Evolutionary conservation across 64 coral and sea anemone genomes (phyloP).

Genomic region (Montipora foliosa): DNA sequence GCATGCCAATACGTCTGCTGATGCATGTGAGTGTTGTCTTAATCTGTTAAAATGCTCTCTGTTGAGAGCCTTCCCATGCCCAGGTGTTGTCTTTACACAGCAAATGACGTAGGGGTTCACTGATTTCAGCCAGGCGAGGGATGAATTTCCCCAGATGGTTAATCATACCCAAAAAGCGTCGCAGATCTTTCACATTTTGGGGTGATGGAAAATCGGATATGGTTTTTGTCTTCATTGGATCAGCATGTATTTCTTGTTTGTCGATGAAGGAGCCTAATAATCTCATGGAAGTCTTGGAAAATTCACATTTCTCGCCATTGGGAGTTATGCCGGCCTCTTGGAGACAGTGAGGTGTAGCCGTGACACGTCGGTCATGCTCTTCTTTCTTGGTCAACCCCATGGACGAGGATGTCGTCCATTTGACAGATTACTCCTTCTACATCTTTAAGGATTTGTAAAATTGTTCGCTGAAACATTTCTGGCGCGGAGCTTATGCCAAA

Average conservation of each 20-base stretch:
- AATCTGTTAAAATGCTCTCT: slow-evolving; percentile 55
- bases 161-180: slow-evolving; percentile 48
- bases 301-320: neutral
- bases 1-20: slow-evolving; percentile 11
- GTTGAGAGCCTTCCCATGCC: neutral
- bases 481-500: slow-evolving; percentile 34
- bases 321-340: slow-evolving; percentile 38
- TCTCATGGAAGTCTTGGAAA: slow-evolving; percentile 46
- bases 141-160: slow-evolving; percentile 38
- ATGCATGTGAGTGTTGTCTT: neutral
- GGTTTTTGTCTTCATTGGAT: slow-evolving; percentile 18
- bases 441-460: slow-evolving; percentile 1
- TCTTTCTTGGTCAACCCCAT: neutral
- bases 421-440: slow-evolving; percentile 25
- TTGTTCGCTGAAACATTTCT: slow-evolving; percentile 20
- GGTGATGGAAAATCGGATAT: too few species aligned
- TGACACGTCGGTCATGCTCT: slow-evolving; percentile 6
- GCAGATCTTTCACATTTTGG: slow-evolving; percentile 5
- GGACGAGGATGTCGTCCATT: slow-evolving; percentile 42
- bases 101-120: slow-evolving; percentile 11
- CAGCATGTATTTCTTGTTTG: slow-evolving; percentile 34
- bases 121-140: neutral
- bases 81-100: slow-evolving; percentile 19
- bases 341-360: neutral
- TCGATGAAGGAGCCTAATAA: slow-evolving; percentile 63